Evolutionary conservation across 2,888 invertebrate species (phyloP).

Genomic region (Phengaris arion): DNA sequence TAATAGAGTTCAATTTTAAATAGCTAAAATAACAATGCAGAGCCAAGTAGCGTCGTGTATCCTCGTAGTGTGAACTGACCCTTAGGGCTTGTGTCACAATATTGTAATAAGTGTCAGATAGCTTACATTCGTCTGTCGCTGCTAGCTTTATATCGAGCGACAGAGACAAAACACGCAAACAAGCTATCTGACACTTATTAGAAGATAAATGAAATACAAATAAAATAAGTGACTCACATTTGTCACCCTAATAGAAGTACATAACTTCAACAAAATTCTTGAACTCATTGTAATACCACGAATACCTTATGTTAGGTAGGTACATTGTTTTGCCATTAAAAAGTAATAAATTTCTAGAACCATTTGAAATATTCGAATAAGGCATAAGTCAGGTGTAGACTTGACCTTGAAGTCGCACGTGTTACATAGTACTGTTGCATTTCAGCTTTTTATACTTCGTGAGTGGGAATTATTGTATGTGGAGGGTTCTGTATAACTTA

Average conservation of each 20-base stretch:
- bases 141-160: too few relatives aligned
- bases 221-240: neutral
- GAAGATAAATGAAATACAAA: too few relatives aligned
- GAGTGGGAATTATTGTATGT: neutral
- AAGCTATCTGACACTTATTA: too few relatives aligned
- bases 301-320: neutral
- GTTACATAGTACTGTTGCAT: neutral
- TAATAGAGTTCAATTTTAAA: too few relatives aligned
- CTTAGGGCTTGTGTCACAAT: too few relatives aligned
- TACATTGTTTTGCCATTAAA: neutral
- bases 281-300: neutral
- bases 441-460: constrained; percentile 4
- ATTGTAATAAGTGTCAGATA: too few relatives aligned
- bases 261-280: neutral
- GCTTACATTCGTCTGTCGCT: too few relatives aligned
- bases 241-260: neutral
- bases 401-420: neutral
- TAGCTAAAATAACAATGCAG: too few relatives aligned
- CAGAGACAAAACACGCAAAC: too few relatives aligned
- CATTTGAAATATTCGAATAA: neutral
- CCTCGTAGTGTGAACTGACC: too few relatives aligned
- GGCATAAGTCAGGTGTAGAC: neutral
- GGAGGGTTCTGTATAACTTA: neutral
- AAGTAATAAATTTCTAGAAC: neutral
- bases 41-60: too few relatives aligned